These are phyloP conservation scores for Gobio gobio DNA, from an alignment of 2,113 vertebrate genomes.

Conservation along the genomic window DNA sequence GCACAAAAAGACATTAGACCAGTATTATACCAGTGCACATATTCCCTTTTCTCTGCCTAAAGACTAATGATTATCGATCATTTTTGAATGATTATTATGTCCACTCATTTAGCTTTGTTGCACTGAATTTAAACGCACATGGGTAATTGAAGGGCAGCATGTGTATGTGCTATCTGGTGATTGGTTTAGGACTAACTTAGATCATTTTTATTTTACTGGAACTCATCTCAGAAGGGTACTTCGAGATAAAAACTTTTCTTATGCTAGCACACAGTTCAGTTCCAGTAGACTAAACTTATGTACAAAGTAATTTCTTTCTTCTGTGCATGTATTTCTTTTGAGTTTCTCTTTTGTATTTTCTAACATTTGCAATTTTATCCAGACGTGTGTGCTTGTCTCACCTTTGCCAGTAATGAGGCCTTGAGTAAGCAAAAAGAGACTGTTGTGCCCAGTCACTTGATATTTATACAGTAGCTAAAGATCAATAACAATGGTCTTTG, in stretches of 20 bases:
- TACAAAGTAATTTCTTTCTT: neutral
- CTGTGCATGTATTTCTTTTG: neutral
- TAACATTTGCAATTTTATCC: neutral
- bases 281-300: neutral
- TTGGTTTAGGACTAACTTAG: neutral
- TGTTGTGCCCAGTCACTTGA: slow-evolving; percentile 13
- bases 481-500: slow-evolving; percentile 2
- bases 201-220: neutral
- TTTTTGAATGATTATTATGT: slow-evolving; percentile 10
- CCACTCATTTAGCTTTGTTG: neutral
- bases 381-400: neutral
- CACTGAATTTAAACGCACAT: neutral
- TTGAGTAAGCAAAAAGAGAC: slow-evolving; percentile 19
- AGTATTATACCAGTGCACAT: too few species aligned
- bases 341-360: neutral
- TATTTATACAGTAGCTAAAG: slow-evolving; percentile 4
- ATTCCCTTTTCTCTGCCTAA: neutral
- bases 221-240: neutral
- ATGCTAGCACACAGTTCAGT: neutral
- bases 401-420: neutral
- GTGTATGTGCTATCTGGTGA: neutral
- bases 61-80: neutral
- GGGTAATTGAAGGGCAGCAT: neutral
- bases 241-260: neutral
- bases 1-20: neutral